Evolutionary conservation across 1,140 invertebrate species (phyloP), one percentile per base, ranked within the genome.

Genomic region (Hylaeus anthracinus): DNA sequence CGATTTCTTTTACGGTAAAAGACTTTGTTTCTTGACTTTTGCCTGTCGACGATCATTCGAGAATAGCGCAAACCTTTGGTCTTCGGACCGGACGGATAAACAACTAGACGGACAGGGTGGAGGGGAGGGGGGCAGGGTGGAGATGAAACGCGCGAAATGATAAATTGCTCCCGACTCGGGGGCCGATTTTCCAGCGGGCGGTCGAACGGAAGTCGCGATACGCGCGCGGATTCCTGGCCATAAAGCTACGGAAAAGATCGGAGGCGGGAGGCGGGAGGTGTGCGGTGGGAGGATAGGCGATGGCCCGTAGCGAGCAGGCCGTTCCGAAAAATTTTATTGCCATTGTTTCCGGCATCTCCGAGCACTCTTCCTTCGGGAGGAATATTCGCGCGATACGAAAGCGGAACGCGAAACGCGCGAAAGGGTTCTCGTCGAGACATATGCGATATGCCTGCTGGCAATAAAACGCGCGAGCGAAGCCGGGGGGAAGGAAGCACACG

Each of bases 261-360:
- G 39, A n/a, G 45, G 41, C 41, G 14, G 43, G 3, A 43, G 26
- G 55, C 15, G 43, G 26, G 39, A 26, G 39, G 39, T 3, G 39
- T 43, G 1, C 3, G 60, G 12, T 26, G 5, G 14, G 8, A 6
- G n/a, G 12, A 58, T 53, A 45, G 60, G 43, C 60, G 76, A 56
- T 64, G 41, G 51, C 12, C 6, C 48, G 39, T 37, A 48, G 61
- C 48, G 48, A 39, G 77, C n/a, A 26, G 43, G 71, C 70, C 61
- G 71, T 79, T 73, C 51, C 43, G 71, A 79, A 73, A 26, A 79
- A 79, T 73, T 73, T 73, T 73, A 73, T 73, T 73, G 71, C 77
- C 77, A 73, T 73, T 79, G 77, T 79, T 79, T 79, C 77, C 77
- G 71, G 71, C 71, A 71, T 73, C 48, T 71, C 51, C n/a, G 60